Base-by-base conservation (phyloP, 2,113 vertebrate species). In the Empidonax traillii region DNA sequence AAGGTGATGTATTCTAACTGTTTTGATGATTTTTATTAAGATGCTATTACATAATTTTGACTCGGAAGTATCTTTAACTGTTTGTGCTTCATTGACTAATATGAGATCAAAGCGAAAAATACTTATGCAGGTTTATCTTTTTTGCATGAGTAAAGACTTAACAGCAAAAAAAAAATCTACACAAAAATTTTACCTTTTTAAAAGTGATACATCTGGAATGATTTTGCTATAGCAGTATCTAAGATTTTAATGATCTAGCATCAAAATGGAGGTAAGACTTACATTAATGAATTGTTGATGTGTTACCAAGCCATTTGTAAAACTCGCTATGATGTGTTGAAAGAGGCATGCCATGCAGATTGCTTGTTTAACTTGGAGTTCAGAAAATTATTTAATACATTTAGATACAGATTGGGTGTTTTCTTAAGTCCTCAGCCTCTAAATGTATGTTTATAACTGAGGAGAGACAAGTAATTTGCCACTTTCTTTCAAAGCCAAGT, bases 231-330 rank as follows among this genome's bases (percentile, higher is more conserved):
- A 92, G 72, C 74, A 79, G 22, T 96, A 88, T 93, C 87, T 97
- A 85, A 96, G 89, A 69, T 96, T 96, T 95, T 94, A 96, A 87
- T 90, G 94, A 88, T 97, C 58, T 97, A 97, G 95, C 92, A 90
- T 87, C 97, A 91, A 89, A 97, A 87, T 72, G 55, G 92, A 97
- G 97, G 97, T 97, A 97, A 97, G 97, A 96, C 31, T 89, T 94
- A 63, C 2, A 65, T 85, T 89, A 58, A 91, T 87, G 68, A 92
- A 75, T 61, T 85, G 61, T 96, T 93, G 41, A 91, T 5, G 2
- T 94, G 63, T 95, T 96, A 39, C 56, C 33, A 84, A 89, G 83
- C 37, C 33, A 28, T 94, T 96, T 97, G 96, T 96, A 87, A 90
- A 96, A 51, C 28, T 97, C 9, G 18, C 73, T 78, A 33, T 61